These are phyloP conservation scores for Phoebastria nigripes DNA, from an alignment of 2,797 vertebrate genomes.

Conservation along the genomic window DNA sequence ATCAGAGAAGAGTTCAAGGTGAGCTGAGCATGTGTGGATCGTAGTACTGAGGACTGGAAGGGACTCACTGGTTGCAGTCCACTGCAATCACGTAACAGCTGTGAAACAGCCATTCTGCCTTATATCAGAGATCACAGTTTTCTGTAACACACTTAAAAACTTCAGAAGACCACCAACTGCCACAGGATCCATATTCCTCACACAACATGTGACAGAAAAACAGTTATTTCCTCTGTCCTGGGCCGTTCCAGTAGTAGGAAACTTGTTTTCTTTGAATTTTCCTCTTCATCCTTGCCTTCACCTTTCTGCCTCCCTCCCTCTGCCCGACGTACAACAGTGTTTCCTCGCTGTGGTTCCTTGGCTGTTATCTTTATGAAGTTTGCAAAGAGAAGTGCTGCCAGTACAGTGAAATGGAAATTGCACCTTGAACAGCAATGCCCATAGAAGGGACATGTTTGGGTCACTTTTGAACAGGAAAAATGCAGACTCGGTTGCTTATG, in stretches of 20 bases:
- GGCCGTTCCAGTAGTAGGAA: neutral
- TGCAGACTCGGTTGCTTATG: neutral
- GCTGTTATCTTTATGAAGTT: neutral
- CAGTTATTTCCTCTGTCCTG: neutral
- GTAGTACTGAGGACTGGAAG: neutral
- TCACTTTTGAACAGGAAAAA: neutral
- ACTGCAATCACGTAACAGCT: neutral
- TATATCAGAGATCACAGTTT: neutral
- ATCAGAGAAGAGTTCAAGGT: neutral
- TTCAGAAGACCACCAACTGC: neutral
- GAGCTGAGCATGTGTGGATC: neutral
- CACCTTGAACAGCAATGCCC: neutral
- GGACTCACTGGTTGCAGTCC: neutral
- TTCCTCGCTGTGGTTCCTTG: neutral
- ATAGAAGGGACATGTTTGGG: neutral
- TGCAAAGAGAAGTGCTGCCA: neutral
- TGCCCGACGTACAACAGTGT: neutral
- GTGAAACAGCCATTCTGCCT: neutral
- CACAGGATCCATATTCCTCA: neutral
- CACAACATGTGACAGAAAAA: neutral
- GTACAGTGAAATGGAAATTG: neutral
- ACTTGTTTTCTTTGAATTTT: neutral
- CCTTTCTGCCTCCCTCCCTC: neutral
- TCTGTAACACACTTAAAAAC: neutral
- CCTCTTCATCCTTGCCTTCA: neutral